Evolutionary conservation across 2,888 invertebrate genomes (phyloP).

Genomic region (Lacanobia wlatinum): DNA sequence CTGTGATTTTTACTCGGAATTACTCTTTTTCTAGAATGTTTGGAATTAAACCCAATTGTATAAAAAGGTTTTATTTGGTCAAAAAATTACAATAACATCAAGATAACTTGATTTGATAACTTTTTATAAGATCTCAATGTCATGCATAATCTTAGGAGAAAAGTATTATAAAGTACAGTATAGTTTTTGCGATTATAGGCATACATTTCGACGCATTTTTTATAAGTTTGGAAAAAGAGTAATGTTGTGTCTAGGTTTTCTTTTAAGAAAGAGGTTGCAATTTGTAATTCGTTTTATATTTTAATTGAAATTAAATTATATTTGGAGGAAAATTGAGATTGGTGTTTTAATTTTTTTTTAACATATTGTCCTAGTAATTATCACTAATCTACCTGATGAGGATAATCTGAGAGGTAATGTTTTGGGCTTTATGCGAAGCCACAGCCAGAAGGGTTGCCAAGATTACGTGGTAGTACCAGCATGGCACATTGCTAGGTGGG

Average conservation of each 20-base stretch:
- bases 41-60: not conserved
- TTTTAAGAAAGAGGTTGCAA: slow-evolving; percentile 9
- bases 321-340: slow-evolving; percentile 19
- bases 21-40: slow-evolving; percentile 13
- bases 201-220: not conserved
- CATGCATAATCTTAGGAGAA: not conserved
- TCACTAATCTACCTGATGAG: not conserved
- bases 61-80: not conserved
- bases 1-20: slow-evolving; percentile 58
- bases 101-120: not conserved
- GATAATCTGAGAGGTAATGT: not conserved
- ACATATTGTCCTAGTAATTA: not conserved
- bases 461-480: not conserved
- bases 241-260: not conserved
- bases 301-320: slow-evolving; percentile 35
- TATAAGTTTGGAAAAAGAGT: not conserved
- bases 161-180: not conserved
- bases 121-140: not conserved
- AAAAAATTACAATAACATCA: not conserved
- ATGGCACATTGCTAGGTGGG: not conserved
- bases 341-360: slow-evolving; percentile 6
- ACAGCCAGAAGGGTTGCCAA: no score
- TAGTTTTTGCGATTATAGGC: not conserved
- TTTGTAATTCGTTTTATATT: slow-evolving; percentile 35
- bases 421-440: not conserved